phyloP scores from a whole-genome alignment of 1,140 invertebrate genomes.

The Drosophila asahinai region DNA sequence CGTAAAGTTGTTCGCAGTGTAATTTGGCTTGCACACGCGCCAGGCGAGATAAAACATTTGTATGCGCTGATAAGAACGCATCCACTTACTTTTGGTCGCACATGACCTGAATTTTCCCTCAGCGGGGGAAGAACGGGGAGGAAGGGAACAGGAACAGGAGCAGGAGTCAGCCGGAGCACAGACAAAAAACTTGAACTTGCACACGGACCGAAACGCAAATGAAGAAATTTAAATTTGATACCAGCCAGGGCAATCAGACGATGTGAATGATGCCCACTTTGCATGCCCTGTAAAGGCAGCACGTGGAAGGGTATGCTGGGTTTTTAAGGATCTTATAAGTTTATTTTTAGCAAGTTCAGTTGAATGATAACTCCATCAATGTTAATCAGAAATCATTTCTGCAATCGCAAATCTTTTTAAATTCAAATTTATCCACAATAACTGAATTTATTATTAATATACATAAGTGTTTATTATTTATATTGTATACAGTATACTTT shows the following conservation, averaged over 20 bases:
- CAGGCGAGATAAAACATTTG: slow-evolving; percentile 79
- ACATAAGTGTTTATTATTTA: too few species aligned
- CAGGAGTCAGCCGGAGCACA: slow-evolving; percentile 34
- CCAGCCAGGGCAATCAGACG: slow-evolving; percentile 56
- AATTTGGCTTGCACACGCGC: slow-evolving; percentile 64
- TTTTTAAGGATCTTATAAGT: too few species aligned
- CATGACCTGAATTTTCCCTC: slow-evolving; percentile 76
- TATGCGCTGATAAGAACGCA: slow-evolving; percentile 82
- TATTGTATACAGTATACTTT: too few species aligned
- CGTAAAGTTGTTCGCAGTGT: neutral
- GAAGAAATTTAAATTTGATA: slow-evolving; percentile 82
- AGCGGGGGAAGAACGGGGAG: slow-evolving; percentile 10
- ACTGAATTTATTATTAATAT: too few species aligned
- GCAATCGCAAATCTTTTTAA: too few species aligned
- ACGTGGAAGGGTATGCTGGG: neutral
- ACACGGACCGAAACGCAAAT: slow-evolving; percentile 61
- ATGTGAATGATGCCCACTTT: slow-evolving; percentile 45
- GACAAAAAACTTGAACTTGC: slow-evolving; percentile 73
- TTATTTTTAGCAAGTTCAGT: too few species aligned
- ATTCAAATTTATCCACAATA: too few species aligned
- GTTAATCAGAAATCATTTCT: too few species aligned
- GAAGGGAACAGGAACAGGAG: neutral
- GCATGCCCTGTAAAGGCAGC: slow-evolving; percentile 2
- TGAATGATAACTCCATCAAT: too few species aligned
- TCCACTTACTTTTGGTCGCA: slow-evolving; percentile 82